Percentiles rank a stretch among this genome's conserved stretches.
These are phyloP conservation scores for Capra hircus DNA, from an alignment of 2,113 vertebrate species.

Conservation along the genomic window DNA sequence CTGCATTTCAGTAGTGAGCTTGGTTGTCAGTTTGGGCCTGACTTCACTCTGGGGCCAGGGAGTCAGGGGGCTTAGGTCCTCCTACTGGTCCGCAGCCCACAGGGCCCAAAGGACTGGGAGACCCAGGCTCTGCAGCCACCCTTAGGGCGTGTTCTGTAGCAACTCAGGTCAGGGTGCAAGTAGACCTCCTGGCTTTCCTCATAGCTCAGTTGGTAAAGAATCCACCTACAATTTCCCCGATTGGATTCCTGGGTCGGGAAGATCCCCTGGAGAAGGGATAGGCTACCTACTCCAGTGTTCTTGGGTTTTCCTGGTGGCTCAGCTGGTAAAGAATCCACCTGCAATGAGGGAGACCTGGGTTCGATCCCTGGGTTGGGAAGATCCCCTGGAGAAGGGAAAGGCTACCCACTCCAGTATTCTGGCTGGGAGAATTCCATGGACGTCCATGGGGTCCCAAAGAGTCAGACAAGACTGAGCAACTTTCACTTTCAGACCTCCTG, in stretches of 20 bases:
- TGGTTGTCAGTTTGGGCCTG: constrained; percentile 29
- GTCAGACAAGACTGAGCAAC: neutral
- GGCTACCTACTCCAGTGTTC: neutral
- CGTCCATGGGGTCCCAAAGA: neutral
- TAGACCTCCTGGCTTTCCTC: neutral
- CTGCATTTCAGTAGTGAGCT: neutral
- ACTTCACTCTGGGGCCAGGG: neutral
- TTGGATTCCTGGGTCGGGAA: neutral
- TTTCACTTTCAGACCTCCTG: neutral
- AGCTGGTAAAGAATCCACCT: neutral
- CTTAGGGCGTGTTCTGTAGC: neutral
- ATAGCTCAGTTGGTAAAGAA: neutral
- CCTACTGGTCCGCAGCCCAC: neutral
- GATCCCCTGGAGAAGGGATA: neutral
- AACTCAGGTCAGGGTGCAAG: neutral
- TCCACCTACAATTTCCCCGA: neutral
- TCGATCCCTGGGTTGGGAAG: neutral
- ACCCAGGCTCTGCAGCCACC: neutral
- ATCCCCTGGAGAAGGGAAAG: neutral
- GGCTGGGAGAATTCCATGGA: neutral
- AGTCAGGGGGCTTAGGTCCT: neutral
- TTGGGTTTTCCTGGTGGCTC: neutral
- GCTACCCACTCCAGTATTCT: neutral
- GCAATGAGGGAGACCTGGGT: neutral
- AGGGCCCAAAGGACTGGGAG: neutral